Conservation (phyloP, 2,113 vertebrate species). For the Pungitius pungitius region DNA sequence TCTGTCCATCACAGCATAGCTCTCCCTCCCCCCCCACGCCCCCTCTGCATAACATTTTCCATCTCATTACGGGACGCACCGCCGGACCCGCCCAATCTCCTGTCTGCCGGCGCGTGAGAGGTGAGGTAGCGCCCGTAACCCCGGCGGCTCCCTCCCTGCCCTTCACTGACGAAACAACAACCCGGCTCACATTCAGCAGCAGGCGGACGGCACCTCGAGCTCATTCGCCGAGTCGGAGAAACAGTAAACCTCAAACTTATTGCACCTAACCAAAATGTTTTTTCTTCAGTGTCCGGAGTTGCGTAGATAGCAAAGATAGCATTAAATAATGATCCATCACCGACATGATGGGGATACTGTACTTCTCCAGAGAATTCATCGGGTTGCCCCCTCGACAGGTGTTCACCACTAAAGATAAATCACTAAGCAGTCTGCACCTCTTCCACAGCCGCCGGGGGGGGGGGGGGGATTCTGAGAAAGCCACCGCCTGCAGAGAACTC, state of each 20-base stretch:
- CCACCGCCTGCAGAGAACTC: neutral
- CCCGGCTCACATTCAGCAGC: neutral
- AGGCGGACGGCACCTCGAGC: neutral
- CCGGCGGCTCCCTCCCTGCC: neutral
- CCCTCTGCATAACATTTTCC: constrained; percentile 34
- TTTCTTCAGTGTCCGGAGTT: no score
- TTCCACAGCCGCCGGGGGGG: neutral
- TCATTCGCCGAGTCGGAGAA: neutral
- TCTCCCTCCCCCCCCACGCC: neutral
- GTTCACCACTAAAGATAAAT: neutral
- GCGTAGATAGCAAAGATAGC: neutral
- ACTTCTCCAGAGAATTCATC: neutral
- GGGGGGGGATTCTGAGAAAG: neutral
- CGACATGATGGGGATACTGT: neutral
- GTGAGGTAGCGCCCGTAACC: constrained; percentile 13
- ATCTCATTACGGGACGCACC: constrained; percentile 33
- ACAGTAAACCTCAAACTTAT: neutral
- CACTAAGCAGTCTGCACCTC: neutral
- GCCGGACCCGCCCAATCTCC: constrained; percentile 28
- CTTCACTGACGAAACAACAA: constrained; percentile 18
- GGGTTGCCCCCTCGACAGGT: neutral
- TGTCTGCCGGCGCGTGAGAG: constrained; percentile 26
- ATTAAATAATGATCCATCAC: neutral
- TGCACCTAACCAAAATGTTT: neutral
- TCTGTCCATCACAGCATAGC: constrained; percentile 41